Percentiles rank a stretch among this genome's conserved stretches.
phyloP scores from a whole-genome alignment of 2,113 vertebrate genomes.

The Entosphenus tridentatus region DNA sequence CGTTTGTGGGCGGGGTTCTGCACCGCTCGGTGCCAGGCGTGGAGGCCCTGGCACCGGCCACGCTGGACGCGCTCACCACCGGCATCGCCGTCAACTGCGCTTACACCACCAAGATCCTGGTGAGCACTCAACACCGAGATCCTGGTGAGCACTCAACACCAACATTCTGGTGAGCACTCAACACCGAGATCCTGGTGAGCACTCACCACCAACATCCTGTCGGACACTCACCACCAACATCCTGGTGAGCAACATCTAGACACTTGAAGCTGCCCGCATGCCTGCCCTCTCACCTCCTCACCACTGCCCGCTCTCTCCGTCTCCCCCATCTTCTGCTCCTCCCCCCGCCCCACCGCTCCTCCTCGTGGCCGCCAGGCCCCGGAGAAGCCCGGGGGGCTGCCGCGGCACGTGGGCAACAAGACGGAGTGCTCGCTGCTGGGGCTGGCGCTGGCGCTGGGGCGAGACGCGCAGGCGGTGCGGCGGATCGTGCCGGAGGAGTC shows the following conservation, averaged over 20 bases:
- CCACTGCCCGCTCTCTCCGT: too few relatives aligned
- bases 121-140: conserved; percentile 18
- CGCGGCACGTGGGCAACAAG: conserved; percentile 85
- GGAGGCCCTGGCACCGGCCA: conserved; percentile 32
- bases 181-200: too few relatives aligned
- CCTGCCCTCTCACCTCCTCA: too few relatives aligned
- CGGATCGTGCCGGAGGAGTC: conserved; percentile 73
- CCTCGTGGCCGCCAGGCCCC: conserved; percentile 33
- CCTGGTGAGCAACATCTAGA: too few relatives aligned
- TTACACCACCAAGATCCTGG: conserved; percentile 94
- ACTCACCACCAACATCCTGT: too few relatives aligned
- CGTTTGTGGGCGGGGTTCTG: conserved; percentile 42
- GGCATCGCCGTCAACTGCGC: conserved; percentile 77
- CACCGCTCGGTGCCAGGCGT: conserved; percentile 46
- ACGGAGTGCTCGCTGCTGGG: conserved; percentile 73
- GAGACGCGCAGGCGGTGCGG: conserved; percentile 67
- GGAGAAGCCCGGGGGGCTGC: conserved; percentile 71
- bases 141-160: too few relatives aligned
- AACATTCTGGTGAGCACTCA: too few relatives aligned
- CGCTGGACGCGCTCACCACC: conserved; percentile 49
- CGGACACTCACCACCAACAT: too few relatives aligned
- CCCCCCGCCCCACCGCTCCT: neutral
- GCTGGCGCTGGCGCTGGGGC: conserved; percentile 54
- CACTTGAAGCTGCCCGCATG: too few relatives aligned
- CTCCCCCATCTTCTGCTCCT: neutral